Evolutionary conservation across 2,113 vertebrate species (phyloP), one percentile per base, ranked within the genome.

Genomic region (Corynorhinus townsendii): DNA sequence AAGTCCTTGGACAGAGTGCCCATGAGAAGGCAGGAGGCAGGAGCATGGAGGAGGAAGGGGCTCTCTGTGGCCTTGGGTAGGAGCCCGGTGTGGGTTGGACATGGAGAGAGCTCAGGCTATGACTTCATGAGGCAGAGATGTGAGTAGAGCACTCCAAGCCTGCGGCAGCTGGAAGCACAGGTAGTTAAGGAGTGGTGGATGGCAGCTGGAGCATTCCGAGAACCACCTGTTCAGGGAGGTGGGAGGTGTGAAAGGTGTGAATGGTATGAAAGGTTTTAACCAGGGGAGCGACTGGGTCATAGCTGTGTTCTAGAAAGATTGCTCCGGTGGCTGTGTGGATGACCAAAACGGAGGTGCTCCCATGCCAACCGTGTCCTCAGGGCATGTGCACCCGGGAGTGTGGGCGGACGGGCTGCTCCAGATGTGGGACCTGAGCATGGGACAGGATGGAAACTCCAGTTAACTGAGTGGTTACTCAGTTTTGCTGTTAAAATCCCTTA

Each of bases 381-480:
- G 24, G 40, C 17, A 12, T 16, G 83, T 0, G 8, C 47, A 28
- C 2, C 0, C 0, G 12, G 89, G n/a, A 30, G 9, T 47, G 3
- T 54, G 91, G 77, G 69, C 47, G n/a, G 86, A 87, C 3, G 9
- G 26, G 62, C 54, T 59, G 28, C 24, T 72, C 49, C 40, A 82
- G 73, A 66, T 35, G 71, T 33, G 64, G 62, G 71, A 45, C 1
- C 24, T 28, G 38, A 80, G 80, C 24, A 75, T 95, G 0, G 6
- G 66, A 90, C 30, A 77, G 82, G 52, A 64, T 3, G 5, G 45
- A 56, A 66, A 66, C 19, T 91, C 33, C 47, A 20, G 66, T 9
- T 80, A 40, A 59, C 17, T 64, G 76, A 69, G 38, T 19, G 59
- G 43, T 16, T 75, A 52, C 30, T 71, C 73, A 54, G 45, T 28